Percentiles rank a stretch among this genome's conserved stretches.
Evolutionary conservation across 2,888 invertebrate genomes (phyloP).

Genomic region (Celastrina argiolus): DNA sequence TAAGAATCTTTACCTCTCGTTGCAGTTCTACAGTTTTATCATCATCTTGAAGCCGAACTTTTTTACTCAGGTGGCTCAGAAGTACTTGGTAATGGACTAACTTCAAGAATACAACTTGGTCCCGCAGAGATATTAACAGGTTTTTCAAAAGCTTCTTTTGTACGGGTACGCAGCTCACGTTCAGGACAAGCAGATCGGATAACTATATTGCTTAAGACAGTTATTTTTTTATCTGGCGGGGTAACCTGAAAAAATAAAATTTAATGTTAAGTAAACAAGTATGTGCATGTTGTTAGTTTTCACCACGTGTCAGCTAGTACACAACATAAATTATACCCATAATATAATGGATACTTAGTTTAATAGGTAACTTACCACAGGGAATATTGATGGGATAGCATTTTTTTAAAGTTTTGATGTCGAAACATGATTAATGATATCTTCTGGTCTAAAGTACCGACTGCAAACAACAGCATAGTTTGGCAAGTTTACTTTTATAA

Average conservation of each 20-base stretch:
- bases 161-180: neutral
- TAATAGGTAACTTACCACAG: neutral
- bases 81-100: neutral
- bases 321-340: neutral
- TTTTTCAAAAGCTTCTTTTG: neutral
- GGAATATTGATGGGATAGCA: neutral
- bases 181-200: neutral
- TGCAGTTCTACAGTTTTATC: neutral
- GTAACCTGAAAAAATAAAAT: neutral
- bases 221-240: neutral
- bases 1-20: too few relatives aligned
- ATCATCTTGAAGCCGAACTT: neutral
- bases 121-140: neutral
- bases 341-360: neutral
- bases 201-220: slow-evolving; percentile 1
- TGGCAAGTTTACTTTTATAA: neutral
- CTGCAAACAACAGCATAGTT: neutral
- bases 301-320: neutral
- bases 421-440: neutral
- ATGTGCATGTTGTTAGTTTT: neutral
- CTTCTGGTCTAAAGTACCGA: neutral
- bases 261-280: neutral
- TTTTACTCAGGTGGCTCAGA: neutral
- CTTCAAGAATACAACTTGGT: slow-evolving; percentile 1
- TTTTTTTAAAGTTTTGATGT: neutral